Evolutionary conservation across 2,888 invertebrate genomes (phyloP), one percentile per base, ranked within the genome.

Genomic region (Eristalis tenax): DNA sequence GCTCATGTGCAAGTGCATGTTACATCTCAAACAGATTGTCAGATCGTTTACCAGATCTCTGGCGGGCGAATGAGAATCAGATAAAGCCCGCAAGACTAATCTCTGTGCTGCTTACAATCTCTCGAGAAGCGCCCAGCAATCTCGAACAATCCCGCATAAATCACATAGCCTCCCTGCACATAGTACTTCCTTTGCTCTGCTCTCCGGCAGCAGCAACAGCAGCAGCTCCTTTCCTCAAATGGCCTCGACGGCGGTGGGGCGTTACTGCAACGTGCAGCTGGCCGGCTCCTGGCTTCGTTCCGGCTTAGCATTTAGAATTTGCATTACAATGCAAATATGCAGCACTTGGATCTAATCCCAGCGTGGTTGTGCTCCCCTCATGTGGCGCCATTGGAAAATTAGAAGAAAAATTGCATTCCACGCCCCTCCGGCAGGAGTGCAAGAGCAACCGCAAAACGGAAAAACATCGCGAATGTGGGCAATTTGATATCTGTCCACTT

Each of bases 401-500:
- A 83, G 83, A 80, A 64, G 79, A 87, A 79, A 87, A 75, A 59
- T 76, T 83, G 82, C 66, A 75, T 61, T 73, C 63, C 26, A 71
- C 75, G 68, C 74, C 40, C 64, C 57, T 43, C 18, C 23, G 28
- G 63, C 32, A 69, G 13, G 3, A 38, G 22, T 35, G 13, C 70
- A 61, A 32, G 43, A 59, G 18, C 15, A 23, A 10, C 22, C 65
- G 81, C 23, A 59, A 81, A 1, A 61, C 64, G 50, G 68, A 64
- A 73, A 77, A 50, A 50, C 50, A 50, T 5, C 18, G 77, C 77
- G 61, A 86, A 79, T 73, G 79, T 83, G 83, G 50, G 75, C 87
- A 87, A 87, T 87, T 87, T 87, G 83, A 83, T 87, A 87, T 83
- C 79, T 87, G 87, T 83, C 83, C 79, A 87, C 87, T 87, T 87